Percentiles rank a stretch among this genome's conserved stretches.
phyloP scores from a whole-genome alignment of 2,113 vertebrate species.

The Suricata suricatta region DNA sequence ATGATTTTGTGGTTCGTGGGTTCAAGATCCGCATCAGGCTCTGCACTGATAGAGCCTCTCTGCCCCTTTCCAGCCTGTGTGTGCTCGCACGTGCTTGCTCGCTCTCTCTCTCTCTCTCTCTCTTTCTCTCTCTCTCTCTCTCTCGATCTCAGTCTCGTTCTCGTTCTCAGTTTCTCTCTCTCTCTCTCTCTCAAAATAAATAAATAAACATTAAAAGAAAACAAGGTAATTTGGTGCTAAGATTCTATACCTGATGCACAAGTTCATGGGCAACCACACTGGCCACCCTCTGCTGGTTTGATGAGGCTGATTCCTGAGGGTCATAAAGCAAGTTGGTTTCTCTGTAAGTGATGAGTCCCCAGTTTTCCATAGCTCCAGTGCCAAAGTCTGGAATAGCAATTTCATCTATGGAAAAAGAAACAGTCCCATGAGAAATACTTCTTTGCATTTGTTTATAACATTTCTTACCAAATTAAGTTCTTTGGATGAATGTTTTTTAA shows the following conservation, averaged over 20 bases:
- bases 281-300: slow-evolving; percentile 94
- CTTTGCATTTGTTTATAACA: slow-evolving; percentile 52
- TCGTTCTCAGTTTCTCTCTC: too few relatives aligned
- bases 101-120: too few relatives aligned
- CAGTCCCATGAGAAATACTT: slow-evolving; percentile 50
- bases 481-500: slow-evolving; percentile 39
- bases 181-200: too few relatives aligned
- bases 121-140: too few relatives aligned
- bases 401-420: slow-evolving; percentile 88
- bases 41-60: too few relatives aligned
- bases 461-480: slow-evolving; percentile 53
- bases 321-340: slow-evolving; percentile 97
- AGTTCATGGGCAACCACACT: slow-evolving; percentile 95
- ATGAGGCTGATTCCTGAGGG: slow-evolving; percentile 88
- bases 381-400: slow-evolving; percentile 99
- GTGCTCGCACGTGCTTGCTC: too few relatives aligned
- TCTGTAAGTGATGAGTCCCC: slow-evolving; percentile 97
- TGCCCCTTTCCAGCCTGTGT: too few relatives aligned
- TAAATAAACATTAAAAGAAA: neutral
- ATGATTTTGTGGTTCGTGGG: too few relatives aligned
- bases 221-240: neutral
- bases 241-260: slow-evolving; percentile 93
- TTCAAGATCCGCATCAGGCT: too few relatives aligned
- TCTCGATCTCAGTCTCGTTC: too few relatives aligned
- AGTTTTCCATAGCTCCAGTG: slow-evolving; percentile 99